A percentile compares a stretch with the other conserved stretches of the same genome.
Evolutionary conservation across 2,888 invertebrate species (phyloP).

Genomic region (Trissonchulus sp.): DNA sequence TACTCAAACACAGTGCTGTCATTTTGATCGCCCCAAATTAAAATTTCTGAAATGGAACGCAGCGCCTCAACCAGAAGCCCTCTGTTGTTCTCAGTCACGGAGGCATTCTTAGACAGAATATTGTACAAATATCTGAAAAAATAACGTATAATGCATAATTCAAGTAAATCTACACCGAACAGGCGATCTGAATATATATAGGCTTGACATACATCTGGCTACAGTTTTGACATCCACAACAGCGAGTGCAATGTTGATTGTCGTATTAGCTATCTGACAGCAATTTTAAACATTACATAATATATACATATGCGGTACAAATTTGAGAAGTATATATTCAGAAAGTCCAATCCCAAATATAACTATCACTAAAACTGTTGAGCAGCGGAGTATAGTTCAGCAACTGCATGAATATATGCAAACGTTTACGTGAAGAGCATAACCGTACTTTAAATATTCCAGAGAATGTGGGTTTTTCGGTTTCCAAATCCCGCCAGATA

Average conservation of each 20-base stretch:
- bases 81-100: conserved; percentile 47
- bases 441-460: conserved; percentile 86
- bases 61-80: conserved; percentile 83
- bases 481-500: conserved; percentile 71
- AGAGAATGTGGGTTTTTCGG: conserved; percentile 96
- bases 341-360: neutral
- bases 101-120: conserved; percentile 48
- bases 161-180: no score
- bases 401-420: neutral
- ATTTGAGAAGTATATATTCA: no score
- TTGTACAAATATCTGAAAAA: conserved; percentile 48
- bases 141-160: no score
- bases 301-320: no score
- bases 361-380: neutral
- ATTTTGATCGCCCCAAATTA: conserved; percentile 99
- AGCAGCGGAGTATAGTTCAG: neutral
- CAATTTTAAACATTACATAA: no score
- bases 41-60: conserved; percentile 91
- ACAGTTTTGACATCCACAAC: no score
- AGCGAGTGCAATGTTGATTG: no score
- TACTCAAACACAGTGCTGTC: conserved; percentile 99
- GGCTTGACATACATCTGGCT: no score
- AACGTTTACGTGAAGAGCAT: no score
- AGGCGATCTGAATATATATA: no score
- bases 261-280: no score